These are phyloP conservation scores for Choristoneura fumiferana DNA, from an alignment of 1,140 invertebrate species.

Conservation along the genomic window DNA sequence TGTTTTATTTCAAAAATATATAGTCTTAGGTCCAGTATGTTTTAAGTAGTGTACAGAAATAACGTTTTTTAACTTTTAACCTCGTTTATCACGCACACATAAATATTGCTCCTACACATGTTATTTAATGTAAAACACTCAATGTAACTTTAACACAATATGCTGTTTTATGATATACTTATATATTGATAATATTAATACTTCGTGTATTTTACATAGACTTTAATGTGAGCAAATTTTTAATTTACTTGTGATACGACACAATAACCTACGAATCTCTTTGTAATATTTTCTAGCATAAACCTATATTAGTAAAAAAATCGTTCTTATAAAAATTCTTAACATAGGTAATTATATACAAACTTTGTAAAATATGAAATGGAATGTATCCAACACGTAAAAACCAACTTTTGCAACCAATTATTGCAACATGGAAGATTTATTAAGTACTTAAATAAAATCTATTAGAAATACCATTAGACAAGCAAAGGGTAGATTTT, in stretches of 20 bases:
- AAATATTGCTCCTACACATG: no score
- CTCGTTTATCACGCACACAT: constrained; percentile 24
- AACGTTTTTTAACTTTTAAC: constrained; percentile 7
- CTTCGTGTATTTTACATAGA: neutral
- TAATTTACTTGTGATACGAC: neutral
- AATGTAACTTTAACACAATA: constrained; percentile 4
- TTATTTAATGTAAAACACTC: no score
- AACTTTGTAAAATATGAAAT: neutral
- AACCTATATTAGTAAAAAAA: constrained; percentile 4
- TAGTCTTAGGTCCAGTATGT: constrained; percentile 19
- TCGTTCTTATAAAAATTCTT: neutral
- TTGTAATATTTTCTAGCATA: constrained; percentile 8
- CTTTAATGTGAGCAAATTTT: constrained; percentile 18
- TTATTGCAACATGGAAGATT: no score
- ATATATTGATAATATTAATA: neutral
- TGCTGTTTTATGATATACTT: no score
- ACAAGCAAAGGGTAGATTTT: no score
- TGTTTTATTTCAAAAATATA: constrained; percentile 18
- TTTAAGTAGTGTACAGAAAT: constrained; percentile 11
- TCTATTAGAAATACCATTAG: no score
- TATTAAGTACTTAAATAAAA: no score
- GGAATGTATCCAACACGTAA: no score
- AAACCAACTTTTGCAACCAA: no score
- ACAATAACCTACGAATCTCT: constrained; percentile 4
- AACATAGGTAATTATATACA: neutral